Conservation (phyloP, 2,888 invertebrate genomes). For the Yponomeuta evonymella region DNA sequence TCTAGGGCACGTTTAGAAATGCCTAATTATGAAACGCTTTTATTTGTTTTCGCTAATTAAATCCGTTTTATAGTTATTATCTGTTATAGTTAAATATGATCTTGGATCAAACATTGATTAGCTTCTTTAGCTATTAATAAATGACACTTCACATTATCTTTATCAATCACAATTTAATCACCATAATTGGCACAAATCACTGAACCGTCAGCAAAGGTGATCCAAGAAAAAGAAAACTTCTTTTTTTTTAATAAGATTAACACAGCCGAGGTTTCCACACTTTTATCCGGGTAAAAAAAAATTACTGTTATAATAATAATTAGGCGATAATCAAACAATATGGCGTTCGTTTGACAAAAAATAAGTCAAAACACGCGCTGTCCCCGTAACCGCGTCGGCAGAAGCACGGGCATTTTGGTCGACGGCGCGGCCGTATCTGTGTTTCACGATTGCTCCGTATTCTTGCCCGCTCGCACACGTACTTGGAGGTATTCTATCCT, state of each 20-base stretch:
- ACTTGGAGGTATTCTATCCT: background rate
- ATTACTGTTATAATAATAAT: constrained; percentile 10
- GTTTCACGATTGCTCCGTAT: constrained; percentile 44
- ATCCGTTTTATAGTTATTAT: no score
- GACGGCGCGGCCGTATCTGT: constrained; percentile 59
- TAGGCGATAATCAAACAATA: constrained; percentile 52
- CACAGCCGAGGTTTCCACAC: background rate
- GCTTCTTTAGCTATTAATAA: background rate
- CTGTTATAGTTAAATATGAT: background rate
- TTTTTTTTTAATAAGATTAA: background rate
- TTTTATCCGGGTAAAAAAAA: background rate
- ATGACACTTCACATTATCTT: background rate
- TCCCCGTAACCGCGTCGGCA: constrained; percentile 34
- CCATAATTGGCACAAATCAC: background rate
- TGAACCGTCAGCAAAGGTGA: background rate
- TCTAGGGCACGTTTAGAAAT: background rate
- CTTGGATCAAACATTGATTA: background rate
- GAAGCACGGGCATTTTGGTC: constrained; percentile 44
- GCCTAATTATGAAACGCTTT: background rate
- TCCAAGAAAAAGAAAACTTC: background rate
- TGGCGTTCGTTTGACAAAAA: constrained; percentile 63
- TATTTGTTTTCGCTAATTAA: background rate
- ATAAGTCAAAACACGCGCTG: constrained; percentile 58
- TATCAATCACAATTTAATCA: background rate
- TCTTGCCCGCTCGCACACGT: constrained; percentile 62